Conservation (phyloP, 2,113 vertebrate genomes). For the Falco punctatus region DNA sequence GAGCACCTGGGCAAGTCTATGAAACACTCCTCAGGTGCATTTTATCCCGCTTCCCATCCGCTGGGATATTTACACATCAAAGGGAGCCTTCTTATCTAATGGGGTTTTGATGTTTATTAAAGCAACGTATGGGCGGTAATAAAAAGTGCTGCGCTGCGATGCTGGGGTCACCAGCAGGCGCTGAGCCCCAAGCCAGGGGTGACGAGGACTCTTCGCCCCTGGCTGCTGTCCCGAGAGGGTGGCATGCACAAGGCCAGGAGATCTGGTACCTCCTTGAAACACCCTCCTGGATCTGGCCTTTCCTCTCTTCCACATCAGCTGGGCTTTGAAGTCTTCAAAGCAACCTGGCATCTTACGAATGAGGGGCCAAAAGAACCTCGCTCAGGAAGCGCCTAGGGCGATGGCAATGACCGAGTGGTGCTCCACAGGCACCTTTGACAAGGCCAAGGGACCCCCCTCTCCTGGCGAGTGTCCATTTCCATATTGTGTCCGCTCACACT, state of each 20-base stretch:
- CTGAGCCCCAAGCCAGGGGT: neutral
- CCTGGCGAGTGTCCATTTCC: neutral
- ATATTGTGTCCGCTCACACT: neutral
- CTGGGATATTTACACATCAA: conserved; percentile 5
- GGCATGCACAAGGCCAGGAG: neutral
- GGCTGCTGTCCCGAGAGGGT: neutral
- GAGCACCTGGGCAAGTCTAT: neutral
- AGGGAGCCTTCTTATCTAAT: neutral
- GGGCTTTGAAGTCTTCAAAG: neutral
- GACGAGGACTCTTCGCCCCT: neutral
- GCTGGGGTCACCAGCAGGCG: accelerated
- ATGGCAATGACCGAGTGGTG: accelerated
- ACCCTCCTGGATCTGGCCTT: neutral
- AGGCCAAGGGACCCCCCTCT: neutral
- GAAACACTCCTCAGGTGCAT: neutral
- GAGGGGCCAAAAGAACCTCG: neutral
- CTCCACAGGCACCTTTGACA: neutral
- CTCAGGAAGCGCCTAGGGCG: neutral
- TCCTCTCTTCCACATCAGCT: neutral
- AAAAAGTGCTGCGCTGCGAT: neutral
- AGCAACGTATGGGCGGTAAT: neutral
- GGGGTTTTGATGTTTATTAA: neutral
- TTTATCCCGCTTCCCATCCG: neutral
- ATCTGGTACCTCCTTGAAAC: neutral
- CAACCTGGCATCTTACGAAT: neutral